These are phyloP conservation scores for Latrodectus hesperus DNA, from an alignment of 2,888 invertebrate species.

Conservation along the genomic window DNA sequence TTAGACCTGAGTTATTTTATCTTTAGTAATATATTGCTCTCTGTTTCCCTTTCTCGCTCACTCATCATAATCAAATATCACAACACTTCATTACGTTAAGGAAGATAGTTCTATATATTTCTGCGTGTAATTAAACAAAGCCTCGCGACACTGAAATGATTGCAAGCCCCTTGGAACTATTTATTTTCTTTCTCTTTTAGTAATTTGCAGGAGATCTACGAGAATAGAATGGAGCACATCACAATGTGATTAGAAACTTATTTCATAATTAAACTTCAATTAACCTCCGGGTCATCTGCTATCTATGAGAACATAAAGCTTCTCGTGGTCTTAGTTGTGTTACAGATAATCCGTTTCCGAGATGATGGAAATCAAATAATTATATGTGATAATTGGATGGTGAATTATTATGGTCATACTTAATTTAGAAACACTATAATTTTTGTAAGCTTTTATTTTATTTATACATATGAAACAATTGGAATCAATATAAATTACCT, in stretches of 20 bases:
- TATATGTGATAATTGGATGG: too few relatives aligned
- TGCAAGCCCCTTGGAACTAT: conserved; percentile 25
- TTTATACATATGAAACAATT: too few relatives aligned
- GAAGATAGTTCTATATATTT: background rate
- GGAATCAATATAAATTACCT: too few relatives aligned
- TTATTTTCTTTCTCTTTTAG: conserved; percentile 34
- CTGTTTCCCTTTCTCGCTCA: too few relatives aligned
- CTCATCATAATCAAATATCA: conserved; percentile 39
- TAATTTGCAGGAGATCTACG: conserved; percentile 17
- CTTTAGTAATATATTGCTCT: too few relatives aligned
- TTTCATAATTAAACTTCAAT: conserved; percentile 62
- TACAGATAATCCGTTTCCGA: too few relatives aligned
- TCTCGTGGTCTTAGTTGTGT: too few relatives aligned
- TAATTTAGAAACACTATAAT: too few relatives aligned
- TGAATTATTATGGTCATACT: too few relatives aligned
- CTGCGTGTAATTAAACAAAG: conserved; percentile 36
- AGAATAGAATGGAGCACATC: conserved; percentile 45
- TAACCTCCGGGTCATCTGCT: conserved; percentile 40
- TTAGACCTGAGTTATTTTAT: too few relatives aligned
- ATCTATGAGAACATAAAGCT: background rate
- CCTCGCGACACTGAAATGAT: conserved; percentile 16
- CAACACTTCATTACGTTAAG: conserved; percentile 48
- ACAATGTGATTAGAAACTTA: conserved; percentile 52
- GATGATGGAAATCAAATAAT: too few relatives aligned
- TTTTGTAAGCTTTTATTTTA: too few relatives aligned